Evolutionary conservation across 2,888 invertebrate species (phyloP).

Genomic region (Bhutanitis thaidina): DNA sequence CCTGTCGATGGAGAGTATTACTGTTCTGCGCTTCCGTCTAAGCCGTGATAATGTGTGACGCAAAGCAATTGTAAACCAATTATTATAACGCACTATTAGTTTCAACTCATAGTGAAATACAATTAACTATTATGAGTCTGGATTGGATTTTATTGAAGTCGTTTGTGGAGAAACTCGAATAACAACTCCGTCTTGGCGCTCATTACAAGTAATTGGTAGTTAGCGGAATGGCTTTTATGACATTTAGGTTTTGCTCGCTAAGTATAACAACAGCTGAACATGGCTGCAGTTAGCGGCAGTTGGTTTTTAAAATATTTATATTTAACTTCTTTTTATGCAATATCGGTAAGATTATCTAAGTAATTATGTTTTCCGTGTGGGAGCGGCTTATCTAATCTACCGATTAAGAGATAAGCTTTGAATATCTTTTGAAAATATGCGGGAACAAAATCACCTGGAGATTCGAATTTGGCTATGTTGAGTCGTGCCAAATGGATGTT

Average conservation of each 20-base stretch:
- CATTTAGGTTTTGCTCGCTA: background rate
- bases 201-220: slow-evolving; percentile 25
- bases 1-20: no score
- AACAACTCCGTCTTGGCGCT: background rate
- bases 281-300: background rate
- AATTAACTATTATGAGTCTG: background rate
- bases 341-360: slow-evolving; percentile 10
- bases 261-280: background rate
- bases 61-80: no score
- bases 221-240: slow-evolving; percentile 13
- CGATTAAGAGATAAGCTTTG: no score
- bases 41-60: no score
- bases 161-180: background rate
- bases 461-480: no score
- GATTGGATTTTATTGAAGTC: background rate
- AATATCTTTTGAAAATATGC: no score
- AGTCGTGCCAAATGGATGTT: no score
- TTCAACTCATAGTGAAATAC: no score
- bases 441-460: no score
- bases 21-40: no score
- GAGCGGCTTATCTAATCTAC: no score
- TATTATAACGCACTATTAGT: no score
- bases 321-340: background rate
- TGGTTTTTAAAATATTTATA: slow-evolving; percentile 27
- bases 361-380: background rate